Percentiles rank a stretch among this genome's conserved stretches.
Conservation (phyloP, 2,113 vertebrate genomes). For the Ctenomys sociabilis region DNA sequence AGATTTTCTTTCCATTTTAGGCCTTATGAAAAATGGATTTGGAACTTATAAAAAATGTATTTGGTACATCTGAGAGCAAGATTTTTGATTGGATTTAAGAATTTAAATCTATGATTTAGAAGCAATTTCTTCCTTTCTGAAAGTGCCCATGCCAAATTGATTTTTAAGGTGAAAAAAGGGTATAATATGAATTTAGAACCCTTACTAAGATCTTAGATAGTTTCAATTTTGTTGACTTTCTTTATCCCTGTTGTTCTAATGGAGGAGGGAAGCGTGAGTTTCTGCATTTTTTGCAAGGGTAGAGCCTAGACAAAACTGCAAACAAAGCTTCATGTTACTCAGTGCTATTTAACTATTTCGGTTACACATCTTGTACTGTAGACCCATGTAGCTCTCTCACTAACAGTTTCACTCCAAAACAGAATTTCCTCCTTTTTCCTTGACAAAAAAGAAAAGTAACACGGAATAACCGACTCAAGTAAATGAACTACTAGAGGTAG, state of each 20-base stretch:
- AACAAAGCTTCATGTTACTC: slow-evolving; percentile 36
- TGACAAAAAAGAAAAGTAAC: background rate
- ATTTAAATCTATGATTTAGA: slow-evolving; percentile 81
- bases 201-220: slow-evolving; percentile 27
- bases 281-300: background rate
- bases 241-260: background rate
- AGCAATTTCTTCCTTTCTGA: slow-evolving; percentile 71
- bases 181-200: slow-evolving; percentile 72
- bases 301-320: background rate
- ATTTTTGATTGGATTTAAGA: slow-evolving; percentile 84
- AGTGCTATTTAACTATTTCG: background rate
- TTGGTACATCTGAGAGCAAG: slow-evolving; percentile 84
- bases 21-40: slow-evolving; percentile 88
- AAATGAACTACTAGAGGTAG: slow-evolving; percentile 4
- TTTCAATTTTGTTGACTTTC: slow-evolving; percentile 33
- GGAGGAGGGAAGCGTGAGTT: background rate
- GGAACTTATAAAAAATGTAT: slow-evolving; percentile 86
- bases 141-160: slow-evolving; percentile 69
- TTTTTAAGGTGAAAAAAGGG: slow-evolving; percentile 74
- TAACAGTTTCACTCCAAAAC: background rate
- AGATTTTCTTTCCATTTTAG: slow-evolving; percentile 84
- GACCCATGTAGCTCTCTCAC: background rate
- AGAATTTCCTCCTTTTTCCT: background rate
- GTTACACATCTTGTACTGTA: background rate
- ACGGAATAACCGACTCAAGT: slow-evolving; percentile 27